Conservation (phyloP, 2,797 vertebrate genomes). For the Spinibarbus caldwelli region DNA sequence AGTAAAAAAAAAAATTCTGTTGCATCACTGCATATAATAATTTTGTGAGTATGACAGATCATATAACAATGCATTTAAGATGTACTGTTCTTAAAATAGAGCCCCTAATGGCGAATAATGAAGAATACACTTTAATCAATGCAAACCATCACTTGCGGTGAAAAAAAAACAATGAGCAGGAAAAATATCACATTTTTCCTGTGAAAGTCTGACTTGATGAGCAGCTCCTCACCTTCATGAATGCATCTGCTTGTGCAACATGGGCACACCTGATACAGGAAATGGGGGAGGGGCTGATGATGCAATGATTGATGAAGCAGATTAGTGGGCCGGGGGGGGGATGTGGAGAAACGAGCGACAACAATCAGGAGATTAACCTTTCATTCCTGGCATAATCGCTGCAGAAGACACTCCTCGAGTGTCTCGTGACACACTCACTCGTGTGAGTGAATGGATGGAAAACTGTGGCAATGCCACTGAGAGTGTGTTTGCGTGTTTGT, state of each 20-base stretch:
- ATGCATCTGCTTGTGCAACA: not conserved
- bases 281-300: not conserved
- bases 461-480: conserved; percentile 71
- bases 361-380: conserved; percentile 37
- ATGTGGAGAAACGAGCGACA: conserved; percentile 37
- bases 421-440: not conserved
- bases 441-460: conserved; percentile 39
- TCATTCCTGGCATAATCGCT: not conserved
- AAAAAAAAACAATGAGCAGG: not conserved
- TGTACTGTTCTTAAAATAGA: not conserved
- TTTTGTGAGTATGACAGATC: not conserved
- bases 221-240: not conserved
- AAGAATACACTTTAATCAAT: not conserved
- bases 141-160: not conserved
- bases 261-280: not conserved
- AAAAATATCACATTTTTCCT: not conserved
- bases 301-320: conserved; percentile 33
- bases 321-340: not conserved
- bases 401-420: not conserved
- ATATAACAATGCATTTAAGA: not conserved
- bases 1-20: too few species aligned
- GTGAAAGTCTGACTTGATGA: not conserved
- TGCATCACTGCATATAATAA: not conserved
- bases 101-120: not conserved
- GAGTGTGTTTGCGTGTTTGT: conserved; percentile 57